Conservation (phyloP, 2,797 vertebrate genomes). For the Eremophila alpestris region DNA sequence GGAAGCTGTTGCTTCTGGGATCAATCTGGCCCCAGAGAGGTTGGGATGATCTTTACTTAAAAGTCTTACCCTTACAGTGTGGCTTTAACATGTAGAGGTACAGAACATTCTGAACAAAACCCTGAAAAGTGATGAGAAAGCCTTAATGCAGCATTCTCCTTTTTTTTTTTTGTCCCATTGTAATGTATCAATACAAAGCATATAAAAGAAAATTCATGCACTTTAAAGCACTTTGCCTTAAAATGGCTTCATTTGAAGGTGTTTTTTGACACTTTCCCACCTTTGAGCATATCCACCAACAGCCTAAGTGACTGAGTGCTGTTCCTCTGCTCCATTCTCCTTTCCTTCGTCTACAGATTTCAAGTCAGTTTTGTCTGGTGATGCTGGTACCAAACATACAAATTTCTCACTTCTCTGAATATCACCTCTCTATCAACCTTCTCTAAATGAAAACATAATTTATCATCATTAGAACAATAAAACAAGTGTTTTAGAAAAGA, state of each 20-base stretch:
- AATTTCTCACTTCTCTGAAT: neutral
- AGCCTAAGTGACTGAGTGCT: fast-evolving
- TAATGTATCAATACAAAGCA: neutral
- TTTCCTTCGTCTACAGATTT: neutral
- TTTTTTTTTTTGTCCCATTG: neutral
- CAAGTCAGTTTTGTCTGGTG: neutral
- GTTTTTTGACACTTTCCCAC: neutral
- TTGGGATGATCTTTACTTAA: neutral
- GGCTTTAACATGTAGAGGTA: neutral
- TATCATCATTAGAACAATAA: neutral
- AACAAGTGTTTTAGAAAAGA: neutral
- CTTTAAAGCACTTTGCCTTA: neutral
- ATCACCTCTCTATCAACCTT: neutral
- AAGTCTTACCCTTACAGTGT: neutral
- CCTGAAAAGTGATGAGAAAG: neutral
- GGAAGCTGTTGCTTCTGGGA: neutral
- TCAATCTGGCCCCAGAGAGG: neutral
- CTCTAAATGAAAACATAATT: neutral
- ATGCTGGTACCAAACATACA: neutral
- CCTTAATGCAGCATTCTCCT: neutral
- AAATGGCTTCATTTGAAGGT: neutral
- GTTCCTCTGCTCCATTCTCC: neutral
- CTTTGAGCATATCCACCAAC: neutral
- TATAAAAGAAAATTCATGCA: neutral
- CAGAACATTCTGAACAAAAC: neutral